Evolutionary conservation across 2,113 vertebrate species (phyloP).

Genomic region (Damaliscus lunatus): DNA sequence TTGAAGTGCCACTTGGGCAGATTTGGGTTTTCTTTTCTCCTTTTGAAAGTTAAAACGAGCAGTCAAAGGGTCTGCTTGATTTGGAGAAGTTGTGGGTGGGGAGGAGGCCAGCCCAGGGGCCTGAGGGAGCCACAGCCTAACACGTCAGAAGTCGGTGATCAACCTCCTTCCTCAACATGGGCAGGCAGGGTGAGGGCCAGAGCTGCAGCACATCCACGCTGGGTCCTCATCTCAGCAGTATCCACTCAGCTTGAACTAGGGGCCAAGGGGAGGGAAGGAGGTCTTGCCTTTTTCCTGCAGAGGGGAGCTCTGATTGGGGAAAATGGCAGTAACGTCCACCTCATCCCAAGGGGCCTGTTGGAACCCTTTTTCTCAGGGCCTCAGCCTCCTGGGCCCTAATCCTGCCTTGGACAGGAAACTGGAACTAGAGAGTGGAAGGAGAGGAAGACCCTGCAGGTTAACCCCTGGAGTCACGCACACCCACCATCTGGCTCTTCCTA

Average conservation of each 20-base stretch:
- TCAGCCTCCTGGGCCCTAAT: slow-evolving; percentile 27
- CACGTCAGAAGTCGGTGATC: neutral
- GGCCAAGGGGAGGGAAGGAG: neutral
- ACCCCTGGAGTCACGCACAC: neutral
- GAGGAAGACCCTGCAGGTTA: slow-evolving; percentile 9
- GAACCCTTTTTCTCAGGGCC: neutral
- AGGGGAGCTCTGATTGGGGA: neutral
- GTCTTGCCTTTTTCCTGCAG: neutral
- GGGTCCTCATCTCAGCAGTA: neutral
- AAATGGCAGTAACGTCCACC: neutral
- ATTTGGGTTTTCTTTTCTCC: neutral
- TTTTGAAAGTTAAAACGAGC: neutral
- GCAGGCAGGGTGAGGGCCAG: neutral
- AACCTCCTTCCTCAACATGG: neutral
- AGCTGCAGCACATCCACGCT: slow-evolving; percentile 34
- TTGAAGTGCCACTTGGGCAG: neutral
- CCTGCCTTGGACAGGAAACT: slow-evolving; percentile 22
- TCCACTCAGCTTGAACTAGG: neutral
- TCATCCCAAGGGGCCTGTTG: neutral
- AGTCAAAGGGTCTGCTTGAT: neutral
- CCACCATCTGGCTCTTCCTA: slow-evolving; percentile 21
- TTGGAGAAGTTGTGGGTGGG: neutral
- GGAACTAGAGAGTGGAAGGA: slow-evolving; percentile 29
- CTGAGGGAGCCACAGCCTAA: neutral
- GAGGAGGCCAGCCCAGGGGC: neutral